phyloP scores from a whole-genome alignment of 2,797 vertebrate genomes.

The Semaprochilodus insignis region DNA sequence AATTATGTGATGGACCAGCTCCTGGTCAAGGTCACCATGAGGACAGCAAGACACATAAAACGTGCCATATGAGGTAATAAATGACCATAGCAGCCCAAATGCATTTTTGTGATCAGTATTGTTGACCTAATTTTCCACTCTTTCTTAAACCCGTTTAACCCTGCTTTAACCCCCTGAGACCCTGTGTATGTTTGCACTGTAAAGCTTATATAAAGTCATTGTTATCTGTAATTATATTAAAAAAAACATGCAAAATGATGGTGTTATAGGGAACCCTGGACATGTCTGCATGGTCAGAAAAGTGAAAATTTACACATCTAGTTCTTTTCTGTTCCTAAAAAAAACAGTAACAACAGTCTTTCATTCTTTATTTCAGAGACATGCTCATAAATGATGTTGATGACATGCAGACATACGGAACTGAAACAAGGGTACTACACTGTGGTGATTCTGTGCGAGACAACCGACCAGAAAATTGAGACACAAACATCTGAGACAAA shows the following conservation, averaged over 20 bases:
- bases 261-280: background rate
- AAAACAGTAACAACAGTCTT: background rate
- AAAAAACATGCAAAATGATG: background rate
- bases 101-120: background rate
- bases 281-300: background rate
- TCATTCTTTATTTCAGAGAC: constrained; percentile 31
- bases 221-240: no score
- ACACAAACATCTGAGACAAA: background rate
- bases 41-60: background rate
- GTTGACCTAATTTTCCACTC: background rate
- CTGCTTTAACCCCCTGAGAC: background rate
- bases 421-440: background rate
- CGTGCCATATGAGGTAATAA: background rate
- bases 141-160: background rate
- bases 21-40: background rate
- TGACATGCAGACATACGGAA: background rate
- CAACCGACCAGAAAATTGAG: background rate
- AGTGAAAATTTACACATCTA: background rate
- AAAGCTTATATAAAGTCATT: background rate
- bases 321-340: background rate
- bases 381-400: background rate
- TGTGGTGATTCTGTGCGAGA: background rate
- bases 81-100: background rate
- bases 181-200: background rate
- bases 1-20: background rate